These are phyloP conservation scores for Macheiramphus alcinus DNA, from an alignment of 2,113 vertebrate species.

Conservation along the genomic window DNA sequence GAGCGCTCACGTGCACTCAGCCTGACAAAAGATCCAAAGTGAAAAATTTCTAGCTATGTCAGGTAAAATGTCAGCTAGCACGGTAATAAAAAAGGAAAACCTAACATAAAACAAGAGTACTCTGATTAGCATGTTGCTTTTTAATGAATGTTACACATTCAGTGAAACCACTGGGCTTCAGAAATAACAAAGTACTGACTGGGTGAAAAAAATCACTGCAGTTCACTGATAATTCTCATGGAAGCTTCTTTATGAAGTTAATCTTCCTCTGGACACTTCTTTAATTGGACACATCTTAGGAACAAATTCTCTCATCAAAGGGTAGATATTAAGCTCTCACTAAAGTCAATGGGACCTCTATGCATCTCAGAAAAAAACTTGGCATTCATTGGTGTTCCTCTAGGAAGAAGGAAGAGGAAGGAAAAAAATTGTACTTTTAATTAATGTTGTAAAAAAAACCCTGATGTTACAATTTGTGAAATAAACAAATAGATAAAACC, in stretches of 20 bases:
- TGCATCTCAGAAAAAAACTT: neutral
- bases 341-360: neutral
- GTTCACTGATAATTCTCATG: neutral
- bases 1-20: neutral
- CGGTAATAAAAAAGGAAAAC: neutral
- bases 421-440: neutral
- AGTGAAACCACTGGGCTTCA: neutral
- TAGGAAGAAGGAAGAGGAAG: neutral
- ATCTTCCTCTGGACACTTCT: neutral
- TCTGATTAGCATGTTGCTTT: neutral
- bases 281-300: neutral
- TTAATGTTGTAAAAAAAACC: neutral
- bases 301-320: neutral
- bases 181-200: neutral
- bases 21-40: neutral
- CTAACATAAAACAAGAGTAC: neutral
- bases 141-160: neutral
- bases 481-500: neutral
- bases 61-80: neutral
- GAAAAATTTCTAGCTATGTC: neutral
- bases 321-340: neutral
- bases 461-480: neutral
- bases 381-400: neutral
- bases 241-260: neutral
- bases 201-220: neutral